Conservation (phyloP, 2,888 invertebrate genomes). For the Gerris lacustris region DNA sequence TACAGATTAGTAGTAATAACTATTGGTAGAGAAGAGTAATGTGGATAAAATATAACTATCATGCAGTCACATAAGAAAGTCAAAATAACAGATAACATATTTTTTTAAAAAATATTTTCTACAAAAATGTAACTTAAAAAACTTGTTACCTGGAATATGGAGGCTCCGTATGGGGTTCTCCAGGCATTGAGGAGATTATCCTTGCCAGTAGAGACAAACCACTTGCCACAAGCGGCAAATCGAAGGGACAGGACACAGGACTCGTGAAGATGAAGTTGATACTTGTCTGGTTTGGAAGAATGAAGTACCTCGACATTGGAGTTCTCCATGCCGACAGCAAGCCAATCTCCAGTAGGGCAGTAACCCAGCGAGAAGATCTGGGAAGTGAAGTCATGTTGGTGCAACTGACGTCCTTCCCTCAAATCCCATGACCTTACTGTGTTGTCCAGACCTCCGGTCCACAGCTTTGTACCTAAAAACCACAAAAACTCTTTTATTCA, state of each 20-base stretch:
- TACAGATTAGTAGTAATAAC: slow-evolving; percentile 1
- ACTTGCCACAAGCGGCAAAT: slow-evolving; percentile 91
- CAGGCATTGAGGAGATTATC: slow-evolving; percentile 93
- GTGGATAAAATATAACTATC: too few species aligned
- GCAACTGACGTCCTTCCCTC: slow-evolving; percentile 79
- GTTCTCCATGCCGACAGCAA: slow-evolving; percentile 97
- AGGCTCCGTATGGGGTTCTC: slow-evolving; percentile 94
- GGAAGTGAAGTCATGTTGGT: slow-evolving; percentile 90
- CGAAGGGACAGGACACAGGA: slow-evolving; percentile 89
- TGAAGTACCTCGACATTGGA: slow-evolving; percentile 90
- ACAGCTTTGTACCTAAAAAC: slow-evolving; percentile 47
- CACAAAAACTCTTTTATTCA: slow-evolving; percentile 48
- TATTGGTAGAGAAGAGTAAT: too few species aligned
- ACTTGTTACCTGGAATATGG: slow-evolving; percentile 81
- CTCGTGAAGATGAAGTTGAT: slow-evolving; percentile 90
- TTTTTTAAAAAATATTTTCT: too few species aligned
- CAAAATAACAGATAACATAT: too few species aligned
- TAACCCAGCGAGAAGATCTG: slow-evolving; percentile 77
- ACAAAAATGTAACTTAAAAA: background rate
- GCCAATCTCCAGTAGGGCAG: slow-evolving; percentile 84
- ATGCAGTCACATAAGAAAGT: too few species aligned
- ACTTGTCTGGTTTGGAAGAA: slow-evolving; percentile 83
- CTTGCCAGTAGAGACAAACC: slow-evolving; percentile 97
- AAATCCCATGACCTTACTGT: slow-evolving; percentile 95
- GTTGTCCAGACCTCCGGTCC: slow-evolving; percentile 93